Conservation (phyloP, 2,888 invertebrate genomes). For the Steinernema scapterisci region DNA sequence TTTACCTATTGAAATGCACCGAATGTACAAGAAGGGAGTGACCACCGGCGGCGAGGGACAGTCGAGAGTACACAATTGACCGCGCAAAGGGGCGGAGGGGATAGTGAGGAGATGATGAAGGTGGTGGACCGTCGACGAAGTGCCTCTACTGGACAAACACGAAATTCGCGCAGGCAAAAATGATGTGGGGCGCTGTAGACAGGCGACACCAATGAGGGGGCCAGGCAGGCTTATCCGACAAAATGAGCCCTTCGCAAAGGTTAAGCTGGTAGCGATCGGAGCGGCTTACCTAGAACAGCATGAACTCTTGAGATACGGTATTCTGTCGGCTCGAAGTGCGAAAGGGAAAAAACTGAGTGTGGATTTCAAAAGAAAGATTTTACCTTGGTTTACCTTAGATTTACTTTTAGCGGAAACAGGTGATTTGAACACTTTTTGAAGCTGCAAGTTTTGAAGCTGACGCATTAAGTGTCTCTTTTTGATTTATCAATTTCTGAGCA, state of each 20-base stretch:
- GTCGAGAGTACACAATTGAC: constrained; percentile 24
- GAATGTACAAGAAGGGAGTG: constrained; percentile 22
- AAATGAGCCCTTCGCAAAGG: no score
- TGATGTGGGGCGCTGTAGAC: not conserved
- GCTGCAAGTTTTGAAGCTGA: not conserved
- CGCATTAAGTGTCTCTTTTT: no score
- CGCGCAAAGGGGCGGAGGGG: constrained; percentile 19
- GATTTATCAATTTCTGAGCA: no score
- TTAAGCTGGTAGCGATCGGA: no score
- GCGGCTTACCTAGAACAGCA: no score
- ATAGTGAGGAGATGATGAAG: not conserved
- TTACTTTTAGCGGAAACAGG: not conserved
- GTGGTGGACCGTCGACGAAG: constrained; percentile 13
- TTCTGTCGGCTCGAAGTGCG: no score
- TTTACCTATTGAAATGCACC: constrained; percentile 14
- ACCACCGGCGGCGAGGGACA: constrained; percentile 1
- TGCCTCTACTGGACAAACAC: constrained; percentile 24
- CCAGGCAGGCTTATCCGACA: not conserved
- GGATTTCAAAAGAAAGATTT: no score
- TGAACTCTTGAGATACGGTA: no score
- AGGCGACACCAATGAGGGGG: not conserved
- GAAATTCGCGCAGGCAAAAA: constrained; percentile 24
- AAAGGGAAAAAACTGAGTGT: no score
- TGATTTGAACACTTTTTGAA: not conserved
- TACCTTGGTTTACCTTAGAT: no score